Conservation (phyloP, 2,888 invertebrate species). For the Cyclophora punctaria region DNA sequence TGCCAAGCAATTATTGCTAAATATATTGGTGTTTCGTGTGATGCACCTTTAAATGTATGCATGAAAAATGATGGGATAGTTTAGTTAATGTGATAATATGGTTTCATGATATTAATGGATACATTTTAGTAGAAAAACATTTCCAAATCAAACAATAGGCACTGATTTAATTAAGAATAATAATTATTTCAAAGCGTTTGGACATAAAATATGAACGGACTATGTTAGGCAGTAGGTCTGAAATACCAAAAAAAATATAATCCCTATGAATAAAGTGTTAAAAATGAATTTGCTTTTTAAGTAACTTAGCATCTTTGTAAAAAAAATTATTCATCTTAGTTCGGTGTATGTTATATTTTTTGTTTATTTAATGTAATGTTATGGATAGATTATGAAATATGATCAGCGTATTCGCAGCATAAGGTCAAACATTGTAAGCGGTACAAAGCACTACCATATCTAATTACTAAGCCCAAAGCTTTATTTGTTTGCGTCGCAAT, state of each 20-base stretch:
- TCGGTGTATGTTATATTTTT: no score
- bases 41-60: not conserved
- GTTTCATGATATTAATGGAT: slow-evolving; percentile 4
- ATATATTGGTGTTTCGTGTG: not conserved
- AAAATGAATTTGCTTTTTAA: no score
- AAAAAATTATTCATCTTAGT: no score
- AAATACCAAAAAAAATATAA: no score
- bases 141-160: slow-evolving; percentile 58
- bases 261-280: no score
- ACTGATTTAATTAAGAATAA: slow-evolving; percentile 24
- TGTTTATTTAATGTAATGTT: not conserved
- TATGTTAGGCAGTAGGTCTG: no score
- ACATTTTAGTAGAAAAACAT: slow-evolving; percentile 48
- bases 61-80: not conserved
- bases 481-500: slow-evolving; percentile 5
- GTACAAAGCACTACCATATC: slow-evolving; percentile 17
- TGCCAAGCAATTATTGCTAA: no score
- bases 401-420: slow-evolving; percentile 1
- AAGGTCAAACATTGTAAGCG: slow-evolving; percentile 17
- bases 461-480: slow-evolving; percentile 11
- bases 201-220: not conserved
- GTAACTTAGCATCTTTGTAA: no score
- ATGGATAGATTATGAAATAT: slow-evolving; percentile 7
- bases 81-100: not conserved
- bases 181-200: no score